Percentiles rank a stretch among this genome's conserved stretches.
Conservation (phyloP, 1,140 invertebrate genomes). For the Stenopsyche tienmushanensis region DNA sequence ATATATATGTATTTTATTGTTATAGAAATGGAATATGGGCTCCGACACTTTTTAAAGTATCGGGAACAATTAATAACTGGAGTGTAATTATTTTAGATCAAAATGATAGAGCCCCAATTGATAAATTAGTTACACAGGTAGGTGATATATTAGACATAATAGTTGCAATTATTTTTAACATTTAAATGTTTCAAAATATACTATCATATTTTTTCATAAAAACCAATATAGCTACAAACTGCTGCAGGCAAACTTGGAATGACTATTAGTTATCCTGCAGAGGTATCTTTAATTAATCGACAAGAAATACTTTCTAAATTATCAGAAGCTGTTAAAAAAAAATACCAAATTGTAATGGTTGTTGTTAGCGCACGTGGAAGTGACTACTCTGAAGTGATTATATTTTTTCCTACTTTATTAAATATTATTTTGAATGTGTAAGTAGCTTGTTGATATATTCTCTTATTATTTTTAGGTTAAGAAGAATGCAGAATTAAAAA, state of each 20-base stretch:
- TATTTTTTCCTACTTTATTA: background rate
- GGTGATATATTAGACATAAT: background rate
- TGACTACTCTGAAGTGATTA: slow-evolving; percentile 48
- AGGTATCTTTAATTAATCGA: slow-evolving; percentile 39
- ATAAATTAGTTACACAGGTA: slow-evolving; percentile 19
- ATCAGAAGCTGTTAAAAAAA: background rate
- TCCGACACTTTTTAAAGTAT: slow-evolving; percentile 44
- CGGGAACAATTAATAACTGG: slow-evolving; percentile 20
- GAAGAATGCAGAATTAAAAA: slow-evolving; percentile 65
- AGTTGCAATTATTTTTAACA: background rate
- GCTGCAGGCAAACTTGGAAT: slow-evolving; percentile 52
- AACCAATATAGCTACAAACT: too few species aligned
- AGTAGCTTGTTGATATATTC: slow-evolving; percentile 11
- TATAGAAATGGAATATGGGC: slow-evolving; percentile 55
- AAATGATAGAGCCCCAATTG: background rate
- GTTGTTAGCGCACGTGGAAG: slow-evolving; percentile 51
- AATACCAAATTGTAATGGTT: slow-evolving; percentile 55
- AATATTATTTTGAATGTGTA: background rate
- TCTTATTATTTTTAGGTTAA: slow-evolving; percentile 60
- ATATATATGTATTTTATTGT: background rate
- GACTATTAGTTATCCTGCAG: slow-evolving; percentile 21
- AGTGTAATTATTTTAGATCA: slow-evolving; percentile 15
- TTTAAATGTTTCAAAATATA: background rate
- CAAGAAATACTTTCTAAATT: background rate
- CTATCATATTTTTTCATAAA: slow-evolving; percentile 34